Percentiles rank a stretch among this genome's conserved stretches.
These are phyloP conservation scores for Labrus mixtus DNA, from an alignment of 2,113 vertebrate genomes.

Conservation along the genomic window DNA sequence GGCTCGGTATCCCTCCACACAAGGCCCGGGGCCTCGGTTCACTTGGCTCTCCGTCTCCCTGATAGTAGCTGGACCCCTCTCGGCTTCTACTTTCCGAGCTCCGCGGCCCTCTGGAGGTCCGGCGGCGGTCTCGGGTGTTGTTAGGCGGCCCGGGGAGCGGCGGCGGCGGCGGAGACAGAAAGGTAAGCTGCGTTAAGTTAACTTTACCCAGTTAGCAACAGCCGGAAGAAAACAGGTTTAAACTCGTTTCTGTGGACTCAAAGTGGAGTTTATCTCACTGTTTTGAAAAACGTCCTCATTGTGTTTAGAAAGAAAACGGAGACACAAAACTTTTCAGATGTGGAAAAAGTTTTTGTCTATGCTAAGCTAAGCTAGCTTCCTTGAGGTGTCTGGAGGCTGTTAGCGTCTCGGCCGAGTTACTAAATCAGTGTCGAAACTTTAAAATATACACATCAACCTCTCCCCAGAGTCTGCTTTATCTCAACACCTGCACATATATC, in stretches of 20 bases:
- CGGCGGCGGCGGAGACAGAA: slow-evolving; percentile 79
- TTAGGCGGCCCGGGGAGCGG: slow-evolving; percentile 87
- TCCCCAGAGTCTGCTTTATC: background rate
- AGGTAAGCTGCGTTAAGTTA: slow-evolving; percentile 42
- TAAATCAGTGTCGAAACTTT: background rate
- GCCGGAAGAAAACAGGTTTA: background rate
- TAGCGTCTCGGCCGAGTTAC: slow-evolving; percentile 11
- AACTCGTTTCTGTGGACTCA: background rate
- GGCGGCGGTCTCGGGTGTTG: slow-evolving; percentile 82
- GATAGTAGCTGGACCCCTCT: slow-evolving; percentile 60
- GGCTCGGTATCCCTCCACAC: slow-evolving; percentile 67
- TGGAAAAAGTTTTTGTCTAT: slow-evolving; percentile 71
- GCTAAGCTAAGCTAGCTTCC: slow-evolving; percentile 36
- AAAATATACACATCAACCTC: background rate
- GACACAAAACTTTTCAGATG: slow-evolving; percentile 46
- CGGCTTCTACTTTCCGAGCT: slow-evolving; percentile 71
- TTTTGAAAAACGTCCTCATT: background rate
- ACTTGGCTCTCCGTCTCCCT: slow-evolving; percentile 64
- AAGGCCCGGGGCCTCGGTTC: slow-evolving; percentile 81
- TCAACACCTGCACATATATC: background rate
- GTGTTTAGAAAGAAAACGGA: slow-evolving; percentile 24
- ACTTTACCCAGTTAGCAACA: background rate
- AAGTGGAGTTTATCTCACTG: background rate
- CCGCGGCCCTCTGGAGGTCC: slow-evolving; percentile 84
- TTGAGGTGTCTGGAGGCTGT: slow-evolving; percentile 35